Evolutionary conservation across 2,797 vertebrate genomes (phyloP), one percentile per base, ranked within the genome.

Genomic region (Epinephelus coioides): DNA sequence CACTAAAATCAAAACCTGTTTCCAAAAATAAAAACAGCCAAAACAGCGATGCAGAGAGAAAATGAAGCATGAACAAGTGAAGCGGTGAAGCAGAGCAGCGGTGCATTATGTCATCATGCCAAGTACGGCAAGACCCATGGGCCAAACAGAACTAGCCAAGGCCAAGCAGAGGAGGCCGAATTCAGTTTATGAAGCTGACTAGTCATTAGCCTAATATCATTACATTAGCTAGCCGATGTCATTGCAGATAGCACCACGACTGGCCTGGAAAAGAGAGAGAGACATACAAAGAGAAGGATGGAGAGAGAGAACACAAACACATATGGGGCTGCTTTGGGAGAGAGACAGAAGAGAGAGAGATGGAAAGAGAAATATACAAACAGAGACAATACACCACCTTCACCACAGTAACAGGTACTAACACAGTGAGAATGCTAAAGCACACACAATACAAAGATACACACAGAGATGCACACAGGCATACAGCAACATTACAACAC

Each of bases 181-280:
- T 74, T 91, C 76, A 81, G 68, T 61, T 77, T 23, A 76, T 49
- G n/a, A n/a, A 68, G 79, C 75, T 73, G 46, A 82, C 56, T 76
- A 65, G 43, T 74, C 56, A 73, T 84, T 87, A 88, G 71, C 83
- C 88, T 90, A 85, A 79, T 75, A 65, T 88, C 85, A 92, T 94
- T 94, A 94, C 93, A 90, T 93, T 82, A 91, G 86, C 91, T 91
- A 92, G 92, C 23, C 55, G 90, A 82, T 85, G 91, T 93, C 91
- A 89, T 83, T 84, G 90, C 86, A 89, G 93, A 84, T 85, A 86
- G 86, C 84, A 79, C 83, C 66, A 51, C 51, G 60, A 83, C 85
- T 74, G 87, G 88, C 88, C 93, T 94, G 90, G 79, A 92, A 85
- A 15, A 92, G 84, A 93, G 86, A 90, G 65, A 90, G 67, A 86